phyloP scores from a whole-genome alignment of 2,888 invertebrate species.

The Abrostola tripartita region DNA sequence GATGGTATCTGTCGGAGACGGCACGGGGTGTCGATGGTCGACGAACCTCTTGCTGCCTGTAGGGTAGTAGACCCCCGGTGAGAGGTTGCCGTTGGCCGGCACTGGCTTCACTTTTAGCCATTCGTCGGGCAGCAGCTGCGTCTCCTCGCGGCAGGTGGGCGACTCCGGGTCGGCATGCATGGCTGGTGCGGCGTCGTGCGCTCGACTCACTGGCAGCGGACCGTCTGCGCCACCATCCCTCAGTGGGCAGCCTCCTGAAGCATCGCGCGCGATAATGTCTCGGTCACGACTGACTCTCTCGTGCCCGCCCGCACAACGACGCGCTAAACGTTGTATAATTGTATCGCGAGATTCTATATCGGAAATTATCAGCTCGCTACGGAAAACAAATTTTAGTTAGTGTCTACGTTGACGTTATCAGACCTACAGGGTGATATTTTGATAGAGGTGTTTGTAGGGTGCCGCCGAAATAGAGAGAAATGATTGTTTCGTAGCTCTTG shows the following conservation, averaged over 20 bases:
- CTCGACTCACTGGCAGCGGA: conserved; percentile 71
- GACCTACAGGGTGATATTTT: conserved; percentile 71
- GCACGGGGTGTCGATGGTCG: conserved; percentile 74
- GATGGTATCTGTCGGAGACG: conserved; percentile 76
- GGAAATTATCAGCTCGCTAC: conserved; percentile 84
- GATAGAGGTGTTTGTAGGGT: conserved; percentile 15
- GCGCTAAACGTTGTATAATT: conserved; percentile 87
- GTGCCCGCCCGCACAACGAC: conserved; percentile 73
- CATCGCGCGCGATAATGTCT: conserved; percentile 86
- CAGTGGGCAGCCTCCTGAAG: conserved; percentile 80
- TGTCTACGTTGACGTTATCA: conserved; percentile 73
- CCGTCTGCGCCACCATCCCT: conserved; percentile 80
- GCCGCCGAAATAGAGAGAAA: no score
- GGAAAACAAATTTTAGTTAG: conserved; percentile 83
- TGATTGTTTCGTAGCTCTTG: not conserved
- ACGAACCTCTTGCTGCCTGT: conserved; percentile 86
- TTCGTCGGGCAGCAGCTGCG: conserved; percentile 83
- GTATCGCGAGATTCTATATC: conserved; percentile 85
- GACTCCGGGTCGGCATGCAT: conserved; percentile 86
- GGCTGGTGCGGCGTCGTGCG: conserved; percentile 77
- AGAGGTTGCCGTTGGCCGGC: conserved; percentile 81
- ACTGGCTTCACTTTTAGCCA: conserved; percentile 85
- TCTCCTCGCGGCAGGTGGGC: conserved; percentile 83
- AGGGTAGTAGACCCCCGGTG: conserved; percentile 86
- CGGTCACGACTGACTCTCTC: conserved; percentile 84